These are phyloP conservation scores for Gambusia affinis DNA, from an alignment of 2,113 vertebrate species.

Conservation along the genomic window DNA sequence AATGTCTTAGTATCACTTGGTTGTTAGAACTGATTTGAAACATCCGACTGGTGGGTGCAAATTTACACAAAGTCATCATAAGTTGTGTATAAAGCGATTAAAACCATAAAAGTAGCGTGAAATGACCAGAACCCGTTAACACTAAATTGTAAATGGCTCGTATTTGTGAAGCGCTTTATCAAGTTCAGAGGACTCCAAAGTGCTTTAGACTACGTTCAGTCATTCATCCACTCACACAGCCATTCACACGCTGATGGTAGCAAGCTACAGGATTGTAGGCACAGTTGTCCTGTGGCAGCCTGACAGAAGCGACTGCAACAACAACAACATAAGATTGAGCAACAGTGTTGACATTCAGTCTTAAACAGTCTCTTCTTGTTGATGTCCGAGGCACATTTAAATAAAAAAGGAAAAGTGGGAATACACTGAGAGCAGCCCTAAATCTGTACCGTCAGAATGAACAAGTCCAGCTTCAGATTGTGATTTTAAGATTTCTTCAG, in stretches of 20 bases:
- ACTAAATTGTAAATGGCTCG: no score
- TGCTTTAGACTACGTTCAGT: no score
- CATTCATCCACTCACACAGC: no score
- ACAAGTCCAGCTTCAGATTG: slow-evolving; percentile 26
- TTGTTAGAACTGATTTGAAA: background rate
- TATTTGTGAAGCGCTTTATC: no score
- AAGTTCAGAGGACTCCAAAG: no score
- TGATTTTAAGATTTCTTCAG: background rate
- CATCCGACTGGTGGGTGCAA: background rate
- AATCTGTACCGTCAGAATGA: slow-evolving; percentile 3
- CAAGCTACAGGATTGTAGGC: no score
- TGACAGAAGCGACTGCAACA: background rate
- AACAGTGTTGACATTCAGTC: background rate
- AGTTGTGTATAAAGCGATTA: no score
- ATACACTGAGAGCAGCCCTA: background rate
- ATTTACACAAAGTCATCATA: background rate
- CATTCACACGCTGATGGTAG: no score
- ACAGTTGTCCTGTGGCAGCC: no score
- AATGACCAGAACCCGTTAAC: background rate
- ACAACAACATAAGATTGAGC: background rate
- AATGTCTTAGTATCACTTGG: background rate
- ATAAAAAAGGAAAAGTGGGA: background rate
- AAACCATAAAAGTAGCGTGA: background rate
- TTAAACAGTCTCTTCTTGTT: background rate
- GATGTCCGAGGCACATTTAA: background rate